phyloP scores from a whole-genome alignment of 2,797 vertebrate genomes.

The Anabacerthia variegaticeps region DNA sequence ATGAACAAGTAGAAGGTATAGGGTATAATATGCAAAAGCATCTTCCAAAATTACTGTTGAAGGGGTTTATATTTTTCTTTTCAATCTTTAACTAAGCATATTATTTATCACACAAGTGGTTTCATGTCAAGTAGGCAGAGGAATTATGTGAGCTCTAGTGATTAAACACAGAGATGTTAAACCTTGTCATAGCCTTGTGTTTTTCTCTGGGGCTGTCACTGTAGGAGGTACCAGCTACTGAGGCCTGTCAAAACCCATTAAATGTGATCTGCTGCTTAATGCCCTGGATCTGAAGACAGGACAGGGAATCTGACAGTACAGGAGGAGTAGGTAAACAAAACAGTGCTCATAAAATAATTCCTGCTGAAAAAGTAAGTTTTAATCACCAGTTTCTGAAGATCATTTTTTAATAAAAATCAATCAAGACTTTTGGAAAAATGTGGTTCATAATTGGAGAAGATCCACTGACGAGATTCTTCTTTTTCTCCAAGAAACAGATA shows the following conservation, averaged over 20 bases:
- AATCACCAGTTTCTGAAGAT: neutral
- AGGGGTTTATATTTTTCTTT: neutral
- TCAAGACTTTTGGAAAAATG: neutral
- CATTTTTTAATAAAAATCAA: neutral
- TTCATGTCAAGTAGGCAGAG: constrained; percentile 35
- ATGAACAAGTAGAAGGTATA: neutral
- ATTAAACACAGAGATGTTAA: constrained; percentile 63
- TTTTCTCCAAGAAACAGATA: neutral
- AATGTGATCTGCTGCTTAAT: constrained; percentile 40
- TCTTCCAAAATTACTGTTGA: neutral
- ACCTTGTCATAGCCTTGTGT: constrained; percentile 52
- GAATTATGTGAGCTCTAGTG: constrained; percentile 46
- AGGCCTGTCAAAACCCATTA: constrained; percentile 54
- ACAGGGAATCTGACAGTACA: neutral
- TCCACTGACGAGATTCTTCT: neutral
- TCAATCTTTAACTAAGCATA: constrained; percentile 20
- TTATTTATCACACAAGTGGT: constrained; percentile 13
- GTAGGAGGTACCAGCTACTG: constrained; percentile 55
- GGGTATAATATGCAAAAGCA: neutral
- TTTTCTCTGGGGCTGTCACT: constrained; percentile 53
- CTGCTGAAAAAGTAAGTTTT: neutral
- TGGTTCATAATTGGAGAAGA: neutral
- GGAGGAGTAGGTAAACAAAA: neutral
- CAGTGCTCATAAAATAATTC: neutral
- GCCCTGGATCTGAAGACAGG: neutral